Percentiles rank a stretch among this genome's conserved stretches.
Conservation (phyloP, 2,113 vertebrate species). For the Penelope pileata region DNA sequence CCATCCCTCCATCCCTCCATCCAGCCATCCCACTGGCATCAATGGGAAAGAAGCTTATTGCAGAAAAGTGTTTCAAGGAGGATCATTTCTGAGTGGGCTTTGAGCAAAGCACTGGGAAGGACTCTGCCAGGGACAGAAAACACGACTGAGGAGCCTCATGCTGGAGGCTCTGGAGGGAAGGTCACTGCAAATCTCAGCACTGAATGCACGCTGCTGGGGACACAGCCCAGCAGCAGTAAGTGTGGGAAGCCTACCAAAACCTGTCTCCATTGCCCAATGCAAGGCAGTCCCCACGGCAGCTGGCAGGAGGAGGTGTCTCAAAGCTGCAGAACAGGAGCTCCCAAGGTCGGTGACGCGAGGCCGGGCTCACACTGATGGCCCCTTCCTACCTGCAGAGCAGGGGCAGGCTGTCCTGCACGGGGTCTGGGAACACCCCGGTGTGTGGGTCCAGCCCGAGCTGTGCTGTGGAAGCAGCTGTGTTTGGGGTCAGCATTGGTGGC, state of each 20-base stretch:
- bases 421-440: neutral
- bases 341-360: neutral
- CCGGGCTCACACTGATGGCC: neutral
- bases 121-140: neutral
- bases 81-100: neutral
- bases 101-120: neutral
- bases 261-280: neutral
- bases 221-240: neutral
- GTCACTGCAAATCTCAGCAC: neutral
- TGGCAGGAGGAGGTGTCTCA: neutral
- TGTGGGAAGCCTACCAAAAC: neutral
- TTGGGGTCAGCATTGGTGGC: neutral
- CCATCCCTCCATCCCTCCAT: neutral
- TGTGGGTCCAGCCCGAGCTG: neutral
- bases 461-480: neutral
- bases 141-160: accelerated
- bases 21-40: neutral
- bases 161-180: neutral
- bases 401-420: too few species aligned
- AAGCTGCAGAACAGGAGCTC: neutral
- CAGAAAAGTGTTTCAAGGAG: neutral
- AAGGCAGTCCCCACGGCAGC: neutral
- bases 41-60: neutral
- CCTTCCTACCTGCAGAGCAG: neutral
- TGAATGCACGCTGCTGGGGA: neutral